Conservation (phyloP, 2,797 vertebrate genomes). For the Urocyon cinereoargenteus region DNA sequence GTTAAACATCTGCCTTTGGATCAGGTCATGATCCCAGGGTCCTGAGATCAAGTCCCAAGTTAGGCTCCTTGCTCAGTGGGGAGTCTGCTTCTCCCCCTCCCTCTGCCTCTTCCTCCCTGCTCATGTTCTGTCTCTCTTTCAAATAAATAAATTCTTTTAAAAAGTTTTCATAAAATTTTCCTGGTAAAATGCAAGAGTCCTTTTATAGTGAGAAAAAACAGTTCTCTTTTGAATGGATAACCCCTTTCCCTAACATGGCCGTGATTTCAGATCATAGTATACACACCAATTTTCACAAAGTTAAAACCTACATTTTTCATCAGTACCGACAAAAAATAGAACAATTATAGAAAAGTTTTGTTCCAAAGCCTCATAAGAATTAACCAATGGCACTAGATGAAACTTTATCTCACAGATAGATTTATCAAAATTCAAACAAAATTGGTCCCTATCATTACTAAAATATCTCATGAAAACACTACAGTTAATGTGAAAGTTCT, state of each 20-base stretch:
- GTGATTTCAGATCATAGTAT: slow-evolving; percentile 20
- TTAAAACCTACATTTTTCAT: slow-evolving; percentile 44
- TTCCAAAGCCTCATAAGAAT: slow-evolving; percentile 52
- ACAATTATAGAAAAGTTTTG: not conserved
- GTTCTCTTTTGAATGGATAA: slow-evolving; percentile 29
- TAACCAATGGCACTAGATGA: not conserved
- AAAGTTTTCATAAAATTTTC: slow-evolving; percentile 53
- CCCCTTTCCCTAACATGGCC: not conserved
- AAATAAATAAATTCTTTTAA: not conserved
- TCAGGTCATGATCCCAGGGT: too few species aligned
- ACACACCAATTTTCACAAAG: slow-evolving; percentile 40
- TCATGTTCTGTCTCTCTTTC: too few species aligned
- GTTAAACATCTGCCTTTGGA: too few species aligned
- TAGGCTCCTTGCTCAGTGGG: too few species aligned
- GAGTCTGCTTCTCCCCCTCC: too few species aligned
- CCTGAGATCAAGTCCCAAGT: too few species aligned
- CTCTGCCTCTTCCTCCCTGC: too few species aligned
- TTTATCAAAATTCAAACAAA: slow-evolving; percentile 11
- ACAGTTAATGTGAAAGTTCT: slow-evolving; percentile 39
- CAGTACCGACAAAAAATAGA: slow-evolving; percentile 40
- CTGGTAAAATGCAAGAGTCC: slow-evolving; percentile 60
- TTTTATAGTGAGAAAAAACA: slow-evolving; percentile 37
- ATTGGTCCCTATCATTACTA: not conserved
- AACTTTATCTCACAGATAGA: slow-evolving; percentile 22
- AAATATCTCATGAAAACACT: slow-evolving; percentile 63